A percentile compares a stretch with the other conserved stretches of the same genome.
These are phyloP conservation scores for Elephantulus edwardii DNA, from an alignment of 2,113 vertebrate species.

Conservation along the genomic window DNA sequence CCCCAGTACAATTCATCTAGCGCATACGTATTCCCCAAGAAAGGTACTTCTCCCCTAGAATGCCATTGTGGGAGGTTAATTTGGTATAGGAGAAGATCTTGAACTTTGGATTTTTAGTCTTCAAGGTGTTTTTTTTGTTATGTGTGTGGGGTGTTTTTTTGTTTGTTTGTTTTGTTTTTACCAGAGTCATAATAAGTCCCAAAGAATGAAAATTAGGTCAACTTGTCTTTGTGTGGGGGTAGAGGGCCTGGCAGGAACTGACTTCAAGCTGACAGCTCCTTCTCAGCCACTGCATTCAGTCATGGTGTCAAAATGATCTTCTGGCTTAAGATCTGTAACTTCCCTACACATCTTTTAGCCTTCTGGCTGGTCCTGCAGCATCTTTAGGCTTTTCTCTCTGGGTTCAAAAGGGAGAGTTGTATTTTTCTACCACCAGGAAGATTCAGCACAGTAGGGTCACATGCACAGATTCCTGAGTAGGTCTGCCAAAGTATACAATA, in stretches of 20 bases:
- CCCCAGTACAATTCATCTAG: not conserved
- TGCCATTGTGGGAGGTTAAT: not conserved
- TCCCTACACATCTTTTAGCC: not conserved
- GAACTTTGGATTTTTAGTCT: not conserved
- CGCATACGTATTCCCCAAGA: not conserved
- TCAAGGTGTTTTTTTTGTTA: no score
- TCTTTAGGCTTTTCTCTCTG: conserved; percentile 46
- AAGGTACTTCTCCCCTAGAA: not conserved
- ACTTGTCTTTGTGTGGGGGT: not conserved
- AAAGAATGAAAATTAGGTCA: not conserved
- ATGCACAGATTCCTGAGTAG: not conserved
- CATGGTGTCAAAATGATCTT: not conserved
- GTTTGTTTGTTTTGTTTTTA: not conserved
- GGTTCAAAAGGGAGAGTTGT: not conserved
- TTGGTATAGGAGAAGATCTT: not conserved
- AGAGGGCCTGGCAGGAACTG: not conserved
- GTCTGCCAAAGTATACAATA: conserved; percentile 74
- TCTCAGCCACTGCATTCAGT: not conserved
- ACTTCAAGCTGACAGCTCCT: not conserved
- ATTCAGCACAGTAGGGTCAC: not conserved
- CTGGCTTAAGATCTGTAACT: not conserved
- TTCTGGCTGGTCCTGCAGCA: not conserved
- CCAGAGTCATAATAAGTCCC: not conserved
- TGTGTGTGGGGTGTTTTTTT: no score
- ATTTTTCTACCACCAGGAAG: conserved; percentile 38